Evolutionary conservation across 1,140 invertebrate species (phyloP).

Genomic region (Ylistrum balloti): DNA sequence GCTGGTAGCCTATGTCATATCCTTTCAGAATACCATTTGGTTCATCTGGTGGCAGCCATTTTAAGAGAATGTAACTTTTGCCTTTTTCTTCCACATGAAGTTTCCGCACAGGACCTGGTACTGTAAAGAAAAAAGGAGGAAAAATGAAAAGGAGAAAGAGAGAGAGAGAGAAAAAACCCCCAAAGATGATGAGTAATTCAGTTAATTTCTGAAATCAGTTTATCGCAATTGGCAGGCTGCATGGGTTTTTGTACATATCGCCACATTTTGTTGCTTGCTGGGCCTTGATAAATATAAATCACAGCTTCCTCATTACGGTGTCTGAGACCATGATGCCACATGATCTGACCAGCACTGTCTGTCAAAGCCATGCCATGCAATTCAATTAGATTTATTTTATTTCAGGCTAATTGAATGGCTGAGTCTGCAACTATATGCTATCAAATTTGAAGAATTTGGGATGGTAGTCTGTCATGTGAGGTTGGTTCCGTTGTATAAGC

Average conservation of each 20-base stretch:
- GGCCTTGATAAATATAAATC: background rate
- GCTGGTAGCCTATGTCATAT: slow-evolving; percentile 96
- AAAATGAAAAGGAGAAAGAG: no score
- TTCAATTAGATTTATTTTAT: slow-evolving; percentile 15
- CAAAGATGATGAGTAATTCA: background rate
- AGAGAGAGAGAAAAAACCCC: no score
- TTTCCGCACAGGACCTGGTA: slow-evolving; percentile 93
- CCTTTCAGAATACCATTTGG: slow-evolving; percentile 96
- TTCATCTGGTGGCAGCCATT: slow-evolving; percentile 96
- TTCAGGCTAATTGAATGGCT: slow-evolving; percentile 18
- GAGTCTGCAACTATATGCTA: background rate
- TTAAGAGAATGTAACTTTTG: slow-evolving; percentile 92
- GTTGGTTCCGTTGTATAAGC: background rate
- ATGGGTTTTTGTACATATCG: background rate
- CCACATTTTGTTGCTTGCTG: background rate
- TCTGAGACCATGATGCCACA: background rate
- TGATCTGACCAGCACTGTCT: background rate
- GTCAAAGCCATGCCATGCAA: background rate
- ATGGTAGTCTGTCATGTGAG: background rate
- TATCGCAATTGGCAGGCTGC: background rate
- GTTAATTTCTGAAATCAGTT: background rate
- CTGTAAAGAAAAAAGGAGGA: slow-evolving; percentile 78
- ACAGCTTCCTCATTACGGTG: background rate
- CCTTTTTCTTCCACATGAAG: slow-evolving; percentile 93
- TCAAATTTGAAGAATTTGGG: background rate